Evolutionary conservation across 64 coral and sea anemone species (phyloP), one percentile per base, ranked within the genome.

Genomic region (Montipora foliosa): DNA sequence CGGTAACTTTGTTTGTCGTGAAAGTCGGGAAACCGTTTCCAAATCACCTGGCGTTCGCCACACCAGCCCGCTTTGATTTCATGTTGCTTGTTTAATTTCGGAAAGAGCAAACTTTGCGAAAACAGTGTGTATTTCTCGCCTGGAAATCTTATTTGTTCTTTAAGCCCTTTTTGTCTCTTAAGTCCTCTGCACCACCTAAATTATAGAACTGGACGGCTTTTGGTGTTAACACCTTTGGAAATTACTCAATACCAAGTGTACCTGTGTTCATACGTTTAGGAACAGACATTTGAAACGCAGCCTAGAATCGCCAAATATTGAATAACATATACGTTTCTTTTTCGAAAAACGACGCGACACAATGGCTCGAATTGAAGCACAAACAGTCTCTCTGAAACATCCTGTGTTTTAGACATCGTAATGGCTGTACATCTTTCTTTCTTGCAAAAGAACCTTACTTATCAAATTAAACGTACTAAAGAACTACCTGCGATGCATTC

Each of bases 181-280:
- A 93, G 76, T 87, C 78, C 88, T 72, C 60, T 77, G 83, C 88
- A 78, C 85, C 76, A 79, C 67, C 87, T 93, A 76, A 61, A 71
- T 59, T 84, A 93, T 79, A 87, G 83, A 88, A 79, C 77, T 88
- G 92, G 74, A 88, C 75, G 64, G 82, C 72, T 93, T 93, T 93
- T 67, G 79, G 80, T 94, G 70, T 94, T 94, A 94, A 97, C 95
- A 94, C 96, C 96, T 97, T 89, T 76, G 76, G 89, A 95, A 95
- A 97, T 94, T 92, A 70, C 77, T 76, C 67, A 95, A 95, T 86
- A 97, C 78, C 96, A 81, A 91, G 21, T 83, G 78, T 90, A 89
- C 82, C 70, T 90, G 93, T 97, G 91, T 87, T 90, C 71, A 84
- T 88, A 76, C 93, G 85, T 88, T 92, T 91, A 64, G 79, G 49